phyloP scores from a whole-genome alignment of 2,888 invertebrate genomes.

The Saturnia japonica region DNA sequence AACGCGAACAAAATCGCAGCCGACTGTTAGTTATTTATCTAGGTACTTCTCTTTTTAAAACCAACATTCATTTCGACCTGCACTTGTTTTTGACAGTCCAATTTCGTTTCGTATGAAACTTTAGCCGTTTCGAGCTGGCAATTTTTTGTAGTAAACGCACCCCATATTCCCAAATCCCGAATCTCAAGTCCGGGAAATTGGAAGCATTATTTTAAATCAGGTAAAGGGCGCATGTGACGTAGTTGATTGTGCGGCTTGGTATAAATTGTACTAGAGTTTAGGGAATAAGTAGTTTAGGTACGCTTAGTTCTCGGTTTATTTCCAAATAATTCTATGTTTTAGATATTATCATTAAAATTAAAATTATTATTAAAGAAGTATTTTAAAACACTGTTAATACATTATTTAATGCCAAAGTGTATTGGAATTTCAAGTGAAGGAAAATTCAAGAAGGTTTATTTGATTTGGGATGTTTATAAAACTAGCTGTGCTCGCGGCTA shows the following conservation, averaged over 20 bases:
- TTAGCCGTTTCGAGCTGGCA: slow-evolving; percentile 8
- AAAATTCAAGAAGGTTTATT: too few relatives aligned
- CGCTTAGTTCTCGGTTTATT: too few relatives aligned
- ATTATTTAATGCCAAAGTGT: too few relatives aligned
- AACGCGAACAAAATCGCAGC: too few relatives aligned
- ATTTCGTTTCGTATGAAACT: slow-evolving; percentile 20
- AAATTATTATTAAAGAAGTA: too few relatives aligned
- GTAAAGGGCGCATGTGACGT: slow-evolving; percentile 9
- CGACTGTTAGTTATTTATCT: too few relatives aligned
- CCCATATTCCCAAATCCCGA: slow-evolving; percentile 7
- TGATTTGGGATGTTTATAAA: too few relatives aligned
- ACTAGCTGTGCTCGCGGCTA: too few relatives aligned
- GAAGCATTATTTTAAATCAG: slow-evolving; percentile 16
- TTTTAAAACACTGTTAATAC: too few relatives aligned
- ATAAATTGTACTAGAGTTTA: neutral
- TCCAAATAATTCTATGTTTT: too few relatives aligned
- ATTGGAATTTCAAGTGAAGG: too few relatives aligned
- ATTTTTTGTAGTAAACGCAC: slow-evolving; percentile 16
- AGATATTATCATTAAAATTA: too few relatives aligned
- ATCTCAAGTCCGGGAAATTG: slow-evolving; percentile 13
- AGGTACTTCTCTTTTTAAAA: neutral
- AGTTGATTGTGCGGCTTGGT: slow-evolving; percentile 1
- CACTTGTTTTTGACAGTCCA: slow-evolving; percentile 21
- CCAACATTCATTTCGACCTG: slow-evolving; percentile 14
- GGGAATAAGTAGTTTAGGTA: neutral